A percentile compares a stretch with the other conserved stretches of the same genome.
phyloP scores from a whole-genome alignment of 2,113 vertebrate genomes.

The Tringa solitaria region DNA sequence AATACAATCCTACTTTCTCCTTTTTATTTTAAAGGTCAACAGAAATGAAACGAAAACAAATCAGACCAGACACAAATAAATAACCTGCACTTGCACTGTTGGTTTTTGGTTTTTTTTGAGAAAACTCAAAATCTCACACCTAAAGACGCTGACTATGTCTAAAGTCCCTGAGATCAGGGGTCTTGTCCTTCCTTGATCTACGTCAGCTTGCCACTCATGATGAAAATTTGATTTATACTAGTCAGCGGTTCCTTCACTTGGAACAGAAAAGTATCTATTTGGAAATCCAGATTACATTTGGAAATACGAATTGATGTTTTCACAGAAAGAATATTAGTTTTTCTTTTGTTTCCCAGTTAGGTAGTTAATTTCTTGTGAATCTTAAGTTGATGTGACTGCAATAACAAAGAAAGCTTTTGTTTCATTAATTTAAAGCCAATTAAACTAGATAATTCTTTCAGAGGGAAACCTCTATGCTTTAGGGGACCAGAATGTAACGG shows the following conservation, averaged over 20 bases:
- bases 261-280: neutral
- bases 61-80: neutral
- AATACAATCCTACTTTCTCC: neutral
- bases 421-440: neutral
- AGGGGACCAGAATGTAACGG: neutral
- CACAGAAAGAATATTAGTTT: neutral
- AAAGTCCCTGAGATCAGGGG: neutral
- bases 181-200: neutral
- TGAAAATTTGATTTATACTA: neutral
- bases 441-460: neutral
- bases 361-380: neutral
- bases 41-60: neutral
- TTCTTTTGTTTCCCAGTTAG: neutral
- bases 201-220: neutral
- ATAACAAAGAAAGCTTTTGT: neutral
- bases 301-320: neutral
- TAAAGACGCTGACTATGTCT: neutral
- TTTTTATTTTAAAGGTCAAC: neutral
- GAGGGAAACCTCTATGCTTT: neutral
- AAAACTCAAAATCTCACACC: neutral
- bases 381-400: neutral
- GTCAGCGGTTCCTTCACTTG: neutral
- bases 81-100: neutral
- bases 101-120: neutral
- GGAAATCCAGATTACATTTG: neutral